Base-by-base conservation (phyloP, 1,140 invertebrate species). In the Bilobella aurantiaca region DNA sequence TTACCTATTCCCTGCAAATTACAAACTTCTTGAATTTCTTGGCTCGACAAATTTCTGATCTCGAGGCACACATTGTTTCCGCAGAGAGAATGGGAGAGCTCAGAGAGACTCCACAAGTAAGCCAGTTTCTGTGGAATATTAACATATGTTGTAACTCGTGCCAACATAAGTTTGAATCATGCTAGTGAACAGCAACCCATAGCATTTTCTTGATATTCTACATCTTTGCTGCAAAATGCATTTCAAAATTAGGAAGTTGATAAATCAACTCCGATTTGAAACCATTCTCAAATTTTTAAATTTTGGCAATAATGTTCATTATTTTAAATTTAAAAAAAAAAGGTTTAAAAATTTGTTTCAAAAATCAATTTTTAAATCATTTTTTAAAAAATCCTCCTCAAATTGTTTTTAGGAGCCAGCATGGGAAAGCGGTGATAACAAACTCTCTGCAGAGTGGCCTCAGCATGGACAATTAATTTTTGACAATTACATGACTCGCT, bases 331-430 rank as follows among this genome's bases (percentile, higher is more conserved):
- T n/a, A n/a, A n/a, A n/a, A 70, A 57, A 12, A 27, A 57, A 27
- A 12, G 28, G 8, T 3, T 62, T 47, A 3, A 42, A 58, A 2
- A n/a, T 59, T n/a, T n/a, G n/a, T 18, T 21, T 14, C 30, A 18
- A 16, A 27, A 32, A 1, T n/a, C 3, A 29, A 59, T 1, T 59
- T 16, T 1, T n/a, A n/a, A n/a, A n/a, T n/a, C n/a, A n/a, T n/a
- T n/a, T n/a, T 8, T 30, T 59, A 27, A 29, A 29, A 8, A 30
- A 1, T 59, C 32, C n/a, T n/a, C n/a, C n/a, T n/a, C n/a, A n/a
- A n/a, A n/a, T n/a, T n/a, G n/a, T n/a, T n/a, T 2, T 62, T 79
- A 85, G 77, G 86, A 91, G 79, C 86, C 87, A 14, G 74, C 84
- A 5, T 90, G 88, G 89, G 82, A 85, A 53, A 79, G 58, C 0